Percentiles rank a stretch among this genome's conserved stretches.
phyloP scores from a whole-genome alignment of 2,797 vertebrate species.

The Alectoris magna region DNA sequence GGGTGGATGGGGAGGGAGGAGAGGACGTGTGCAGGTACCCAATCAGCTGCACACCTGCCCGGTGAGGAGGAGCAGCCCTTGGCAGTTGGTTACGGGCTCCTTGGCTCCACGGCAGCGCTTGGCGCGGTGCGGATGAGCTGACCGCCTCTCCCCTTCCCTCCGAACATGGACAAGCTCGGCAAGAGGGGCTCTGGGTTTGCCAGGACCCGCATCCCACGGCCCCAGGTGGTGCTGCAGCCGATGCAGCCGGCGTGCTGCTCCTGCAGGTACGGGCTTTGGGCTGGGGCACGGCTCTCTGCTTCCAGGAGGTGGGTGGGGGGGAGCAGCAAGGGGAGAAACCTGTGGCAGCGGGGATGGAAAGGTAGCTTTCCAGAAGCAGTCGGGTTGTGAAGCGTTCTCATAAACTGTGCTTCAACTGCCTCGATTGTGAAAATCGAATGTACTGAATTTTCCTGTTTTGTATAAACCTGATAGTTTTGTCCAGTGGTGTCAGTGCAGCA shows the following conservation, averaged over 20 bases:
- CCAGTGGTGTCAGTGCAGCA: not conserved
- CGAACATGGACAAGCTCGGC: constrained; percentile 35
- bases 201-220: not conserved
- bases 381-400: rapidly evolving
- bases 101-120: not conserved
- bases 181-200: not conserved
- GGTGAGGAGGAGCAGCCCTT: not conserved
- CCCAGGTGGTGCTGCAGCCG: not conserved
- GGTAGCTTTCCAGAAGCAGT: not conserved
- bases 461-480: rapidly evolving
- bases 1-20: not conserved
- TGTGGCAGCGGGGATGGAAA: rapidly evolving
- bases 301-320: rapidly evolving
- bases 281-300: not conserved
- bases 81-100: rapidly evolving
- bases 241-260: not conserved
- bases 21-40: not conserved
- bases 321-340: not conserved
- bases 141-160: rapidly evolving
- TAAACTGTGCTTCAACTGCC: not conserved
- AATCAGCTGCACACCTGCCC: not conserved
- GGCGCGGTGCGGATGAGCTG: not conserved
- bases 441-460: not conserved
- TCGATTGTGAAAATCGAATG: not conserved
- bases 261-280: constrained; percentile 29